Percentiles rank a stretch among this genome's conserved stretches.
These are phyloP conservation scores for Neria commutata DNA, from an alignment of 2,888 invertebrate genomes.

Conservation along the genomic window DNA sequence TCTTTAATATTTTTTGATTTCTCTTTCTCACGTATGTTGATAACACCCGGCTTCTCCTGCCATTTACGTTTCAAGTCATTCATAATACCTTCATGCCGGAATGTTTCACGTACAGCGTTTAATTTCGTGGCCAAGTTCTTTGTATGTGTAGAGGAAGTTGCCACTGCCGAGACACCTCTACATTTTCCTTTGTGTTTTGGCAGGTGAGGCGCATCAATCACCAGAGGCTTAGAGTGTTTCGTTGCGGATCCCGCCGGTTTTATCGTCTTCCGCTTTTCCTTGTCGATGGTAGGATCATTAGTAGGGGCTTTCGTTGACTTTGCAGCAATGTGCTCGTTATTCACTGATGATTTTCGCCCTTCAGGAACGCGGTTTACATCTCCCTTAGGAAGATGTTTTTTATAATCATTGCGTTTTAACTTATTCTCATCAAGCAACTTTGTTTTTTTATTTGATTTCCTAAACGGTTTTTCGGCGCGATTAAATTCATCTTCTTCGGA, in stretches of 20 bases:
- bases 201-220: conserved; percentile 50
- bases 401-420: neutral
- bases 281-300: neutral
- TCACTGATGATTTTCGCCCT: too few species aligned
- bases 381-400: neutral
- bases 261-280: neutral
- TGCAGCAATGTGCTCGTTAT: too few species aligned
- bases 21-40: conserved; percentile 34
- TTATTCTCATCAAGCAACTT: neutral
- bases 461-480: neutral
- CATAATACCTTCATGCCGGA: conserved; percentile 21
- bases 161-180: conserved; percentile 42
- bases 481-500: too few species aligned
- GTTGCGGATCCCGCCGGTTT: neutral
- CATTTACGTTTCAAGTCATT: conserved; percentile 47
- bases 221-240: conserved; percentile 26
- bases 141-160: too few species aligned
- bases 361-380: too few species aligned
- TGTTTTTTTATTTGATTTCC: neutral
- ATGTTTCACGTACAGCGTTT: conserved; percentile 21
- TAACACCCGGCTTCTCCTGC: conserved; percentile 43
- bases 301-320: neutral
- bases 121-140: too few species aligned
- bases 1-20: conserved; percentile 35
- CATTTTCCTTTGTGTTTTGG: conserved; percentile 49